A percentile compares a stretch with the other conserved stretches of the same genome.
These are phyloP conservation scores for Euzetes globulus DNA, from an alignment of 2,888 invertebrate genomes.

Conservation along the genomic window DNA sequence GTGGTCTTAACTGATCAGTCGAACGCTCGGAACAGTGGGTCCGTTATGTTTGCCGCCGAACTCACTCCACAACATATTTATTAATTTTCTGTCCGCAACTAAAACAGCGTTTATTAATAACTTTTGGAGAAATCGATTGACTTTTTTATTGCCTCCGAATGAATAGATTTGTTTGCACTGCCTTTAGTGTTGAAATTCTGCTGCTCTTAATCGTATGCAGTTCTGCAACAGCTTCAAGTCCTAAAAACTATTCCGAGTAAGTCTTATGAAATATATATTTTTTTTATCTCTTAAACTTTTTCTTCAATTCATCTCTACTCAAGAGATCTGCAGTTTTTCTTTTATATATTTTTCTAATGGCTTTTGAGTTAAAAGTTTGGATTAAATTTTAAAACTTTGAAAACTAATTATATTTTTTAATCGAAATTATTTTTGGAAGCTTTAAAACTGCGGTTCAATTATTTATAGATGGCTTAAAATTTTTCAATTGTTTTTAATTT, in stretches of 20 bases:
- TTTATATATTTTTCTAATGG: too few relatives aligned
- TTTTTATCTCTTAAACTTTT: neutral
- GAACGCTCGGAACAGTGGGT: neutral
- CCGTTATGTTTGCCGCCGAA: constrained; percentile 1
- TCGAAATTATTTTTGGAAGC: neutral
- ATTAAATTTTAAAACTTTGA: neutral
- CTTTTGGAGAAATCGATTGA: neutral
- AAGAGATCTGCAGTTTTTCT: too few relatives aligned
- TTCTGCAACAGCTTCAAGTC: neutral
- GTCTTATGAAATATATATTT: neutral
- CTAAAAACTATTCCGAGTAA: constrained; percentile 8
- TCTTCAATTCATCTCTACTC: neutral
- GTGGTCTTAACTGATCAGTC: neutral
- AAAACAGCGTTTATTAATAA: neutral
- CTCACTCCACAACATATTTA: neutral
- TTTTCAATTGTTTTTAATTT: too few relatives aligned
- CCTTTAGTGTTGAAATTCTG: neutral
- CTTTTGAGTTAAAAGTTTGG: too few relatives aligned
- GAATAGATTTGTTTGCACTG: neutral
- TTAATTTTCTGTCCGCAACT: neutral
- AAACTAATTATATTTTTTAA: neutral
- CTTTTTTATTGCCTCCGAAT: neutral
- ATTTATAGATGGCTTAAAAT: too few relatives aligned
- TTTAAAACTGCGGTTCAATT: too few relatives aligned
- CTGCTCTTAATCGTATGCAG: neutral